Conservation (phyloP, 2,797 vertebrate species). For the Pyrocephalus nanus region DNA sequence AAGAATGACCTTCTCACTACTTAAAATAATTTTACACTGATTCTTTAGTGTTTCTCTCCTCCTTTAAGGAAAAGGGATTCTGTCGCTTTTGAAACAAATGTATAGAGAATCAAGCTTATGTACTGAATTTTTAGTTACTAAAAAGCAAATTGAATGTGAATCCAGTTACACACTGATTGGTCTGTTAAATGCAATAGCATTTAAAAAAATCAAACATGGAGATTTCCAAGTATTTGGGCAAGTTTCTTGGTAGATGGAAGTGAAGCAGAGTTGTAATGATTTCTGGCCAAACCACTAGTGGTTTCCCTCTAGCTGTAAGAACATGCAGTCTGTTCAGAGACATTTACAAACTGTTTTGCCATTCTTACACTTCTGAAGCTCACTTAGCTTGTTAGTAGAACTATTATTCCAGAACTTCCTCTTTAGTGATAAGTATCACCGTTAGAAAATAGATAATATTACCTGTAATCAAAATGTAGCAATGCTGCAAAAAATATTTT, state of each 20-base stretch:
- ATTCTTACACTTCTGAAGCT: neutral
- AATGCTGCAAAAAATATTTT: neutral
- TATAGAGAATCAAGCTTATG: neutral
- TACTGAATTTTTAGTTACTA: neutral
- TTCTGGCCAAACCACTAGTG: neutral
- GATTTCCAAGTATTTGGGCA: neutral
- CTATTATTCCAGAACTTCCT: neutral
- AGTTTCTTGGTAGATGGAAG: neutral
- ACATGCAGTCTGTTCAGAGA: neutral
- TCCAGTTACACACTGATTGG: neutral
- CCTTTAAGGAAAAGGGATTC: neutral
- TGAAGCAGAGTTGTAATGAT: neutral
- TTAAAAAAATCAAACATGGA: accelerated
- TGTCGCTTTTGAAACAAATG: neutral
- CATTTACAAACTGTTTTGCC: neutral
- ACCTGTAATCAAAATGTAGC: neutral
- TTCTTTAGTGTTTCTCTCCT: neutral
- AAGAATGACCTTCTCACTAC: neutral
- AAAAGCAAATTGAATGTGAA: neutral
- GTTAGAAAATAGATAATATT: neutral
- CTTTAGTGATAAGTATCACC: neutral
- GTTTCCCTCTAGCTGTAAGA: neutral
- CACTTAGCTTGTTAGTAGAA: neutral
- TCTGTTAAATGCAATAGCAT: neutral
- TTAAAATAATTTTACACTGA: neutral